These are phyloP conservation scores for Larimichthys polyactis DNA, from an alignment of 2,113 vertebrate species.

Conservation along the genomic window DNA sequence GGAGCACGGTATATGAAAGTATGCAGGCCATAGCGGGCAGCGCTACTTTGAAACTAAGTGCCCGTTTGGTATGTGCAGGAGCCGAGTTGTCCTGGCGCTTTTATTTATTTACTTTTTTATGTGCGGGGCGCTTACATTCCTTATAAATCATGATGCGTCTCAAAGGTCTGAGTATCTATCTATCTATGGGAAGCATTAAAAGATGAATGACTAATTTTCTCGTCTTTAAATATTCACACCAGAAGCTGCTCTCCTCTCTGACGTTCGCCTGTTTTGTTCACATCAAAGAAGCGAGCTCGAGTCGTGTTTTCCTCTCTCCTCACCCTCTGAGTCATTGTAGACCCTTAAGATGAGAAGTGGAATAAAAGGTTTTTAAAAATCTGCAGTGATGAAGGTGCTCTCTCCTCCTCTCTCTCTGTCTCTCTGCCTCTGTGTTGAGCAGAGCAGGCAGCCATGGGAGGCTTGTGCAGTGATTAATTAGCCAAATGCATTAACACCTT, in stretches of 20 bases:
- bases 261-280: conserved; percentile 39
- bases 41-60: conserved; percentile 66
- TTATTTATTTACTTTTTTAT: conserved; percentile 52
- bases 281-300: conserved; percentile 30
- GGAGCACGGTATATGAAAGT: conserved; percentile 65
- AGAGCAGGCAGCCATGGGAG: neutral
- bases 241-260: conserved; percentile 4
- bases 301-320: conserved; percentile 8
- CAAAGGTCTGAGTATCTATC: neutral
- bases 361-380: neutral
- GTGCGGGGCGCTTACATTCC: conserved; percentile 40
- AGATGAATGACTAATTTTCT: conserved; percentile 6
- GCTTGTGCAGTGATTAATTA: conserved; percentile 57
- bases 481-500: conserved; percentile 63
- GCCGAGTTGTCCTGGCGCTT: conserved; percentile 48
- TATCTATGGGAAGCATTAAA: neutral
- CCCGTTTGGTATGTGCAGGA: conserved; percentile 64
- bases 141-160: conserved; percentile 31
- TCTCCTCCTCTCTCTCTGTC: neutral
- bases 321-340: neutral
- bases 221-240: conserved; percentile 40
- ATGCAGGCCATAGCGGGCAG: conserved; percentile 48
- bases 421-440: conserved; percentile 1
- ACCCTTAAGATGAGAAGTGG: conserved; percentile 41
- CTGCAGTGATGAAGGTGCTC: neutral